Conservation (phyloP, 2,113 vertebrate genomes). For the Phyllostomus discolor region DNA sequence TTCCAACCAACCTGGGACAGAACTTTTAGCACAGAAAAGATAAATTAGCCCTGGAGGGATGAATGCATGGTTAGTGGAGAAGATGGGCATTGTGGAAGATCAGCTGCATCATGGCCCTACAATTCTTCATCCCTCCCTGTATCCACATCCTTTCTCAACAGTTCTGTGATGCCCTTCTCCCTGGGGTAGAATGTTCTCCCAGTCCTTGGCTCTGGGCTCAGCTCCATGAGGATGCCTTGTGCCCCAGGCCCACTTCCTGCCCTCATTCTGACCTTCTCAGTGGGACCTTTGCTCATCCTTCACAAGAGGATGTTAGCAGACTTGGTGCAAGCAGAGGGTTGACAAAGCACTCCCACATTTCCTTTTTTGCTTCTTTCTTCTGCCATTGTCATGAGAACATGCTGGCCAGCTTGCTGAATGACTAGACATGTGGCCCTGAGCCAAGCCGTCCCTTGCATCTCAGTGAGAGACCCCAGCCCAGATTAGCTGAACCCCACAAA, state of each 20-base stretch:
- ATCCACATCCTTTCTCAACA: not conserved
- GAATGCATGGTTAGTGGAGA: no score
- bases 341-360: not conserved
- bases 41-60: not conserved
- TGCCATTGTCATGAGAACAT: not conserved
- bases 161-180: not conserved
- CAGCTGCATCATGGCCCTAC: not conserved
- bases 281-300: not conserved
- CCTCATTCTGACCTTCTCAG: not conserved
- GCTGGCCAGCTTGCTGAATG: not conserved
- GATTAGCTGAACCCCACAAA: not conserved
- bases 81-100: not conserved
- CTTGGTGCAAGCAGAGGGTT: not conserved
- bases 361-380: not conserved
- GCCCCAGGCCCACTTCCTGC: not conserved
- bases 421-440: not conserved
- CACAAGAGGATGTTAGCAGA: not conserved
- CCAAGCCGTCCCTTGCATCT: not conserved
- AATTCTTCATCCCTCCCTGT: not conserved
- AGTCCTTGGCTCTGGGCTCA: not conserved
- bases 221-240: not conserved
- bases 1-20: not conserved
- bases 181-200: not conserved
- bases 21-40: not conserved
- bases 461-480: not conserved